phyloP scores from a whole-genome alignment of 35 echinoderm and acorn worm genomes.

The Amphiura filiformis region DNA sequence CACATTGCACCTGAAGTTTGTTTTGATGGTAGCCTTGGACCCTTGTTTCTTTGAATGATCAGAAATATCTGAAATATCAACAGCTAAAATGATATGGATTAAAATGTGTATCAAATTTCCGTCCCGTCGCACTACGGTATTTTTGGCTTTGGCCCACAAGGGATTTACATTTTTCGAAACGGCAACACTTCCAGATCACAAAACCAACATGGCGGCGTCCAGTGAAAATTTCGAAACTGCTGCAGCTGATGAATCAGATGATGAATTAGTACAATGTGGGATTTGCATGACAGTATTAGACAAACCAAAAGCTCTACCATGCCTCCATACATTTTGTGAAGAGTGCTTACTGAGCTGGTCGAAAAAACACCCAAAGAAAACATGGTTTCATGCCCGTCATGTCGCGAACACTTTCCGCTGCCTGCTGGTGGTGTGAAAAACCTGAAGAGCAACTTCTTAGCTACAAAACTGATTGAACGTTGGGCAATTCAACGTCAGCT shows the following conservation, averaged over 20 bases:
- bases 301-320: slow-evolving; percentile 1
- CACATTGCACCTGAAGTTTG: too few species aligned
- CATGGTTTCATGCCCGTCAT: neutral
- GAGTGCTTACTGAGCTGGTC: neutral
- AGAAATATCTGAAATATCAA: too few species aligned
- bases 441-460: slow-evolving; percentile 16
- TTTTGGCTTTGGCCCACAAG: too few species aligned
- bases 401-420: neutral
- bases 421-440: neutral
- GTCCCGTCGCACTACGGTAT: too few species aligned
- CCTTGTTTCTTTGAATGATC: too few species aligned
- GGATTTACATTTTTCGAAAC: too few species aligned
- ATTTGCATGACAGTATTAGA: neutral
- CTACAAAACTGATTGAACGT: neutral
- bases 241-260: neutral
- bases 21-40: too few species aligned
- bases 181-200: too few species aligned
- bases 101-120: too few species aligned
- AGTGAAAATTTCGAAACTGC: neutral
- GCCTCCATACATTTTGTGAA: slow-evolving; percentile 25
- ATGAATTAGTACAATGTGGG: slow-evolving; percentile 6
- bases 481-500: neutral
- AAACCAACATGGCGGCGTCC: neutral
- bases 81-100: too few species aligned
- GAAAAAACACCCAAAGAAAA: neutral